Conservation (phyloP, 2,797 vertebrate species). For the Furcifer pardalis region DNA sequence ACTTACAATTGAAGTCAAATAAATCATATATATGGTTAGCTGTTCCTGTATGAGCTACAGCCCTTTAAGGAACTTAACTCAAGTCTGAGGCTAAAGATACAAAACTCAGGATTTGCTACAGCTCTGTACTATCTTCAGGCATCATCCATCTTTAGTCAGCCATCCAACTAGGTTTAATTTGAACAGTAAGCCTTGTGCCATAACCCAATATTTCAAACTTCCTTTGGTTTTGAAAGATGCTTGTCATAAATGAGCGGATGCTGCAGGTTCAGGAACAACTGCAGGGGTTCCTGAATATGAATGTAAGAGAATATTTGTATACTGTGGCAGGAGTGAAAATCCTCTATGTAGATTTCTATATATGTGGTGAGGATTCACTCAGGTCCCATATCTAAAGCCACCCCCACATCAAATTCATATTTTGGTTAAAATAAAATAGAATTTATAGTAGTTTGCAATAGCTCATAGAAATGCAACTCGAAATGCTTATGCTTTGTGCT, state of each 20-base stretch:
- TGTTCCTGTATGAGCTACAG: not conserved
- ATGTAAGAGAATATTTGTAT: not conserved
- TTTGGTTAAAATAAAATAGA: not conserved
- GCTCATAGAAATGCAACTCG: not conserved
- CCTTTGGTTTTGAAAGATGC: not conserved
- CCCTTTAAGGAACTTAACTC: not conserved
- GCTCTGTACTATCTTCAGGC: not conserved
- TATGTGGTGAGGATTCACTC: not conserved
- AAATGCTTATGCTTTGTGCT: not conserved
- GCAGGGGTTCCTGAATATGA: not conserved
- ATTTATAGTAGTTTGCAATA: not conserved
- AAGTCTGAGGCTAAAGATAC: not conserved
- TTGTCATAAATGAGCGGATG: not conserved
- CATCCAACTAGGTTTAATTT: not conserved
- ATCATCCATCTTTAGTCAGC: not conserved
- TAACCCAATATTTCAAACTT: not conserved
- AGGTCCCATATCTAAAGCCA: not conserved
- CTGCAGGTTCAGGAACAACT: not conserved
- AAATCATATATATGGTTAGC: not conserved
- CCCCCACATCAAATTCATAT: not conserved
- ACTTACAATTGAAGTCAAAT: not conserved
- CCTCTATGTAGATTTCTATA: not conserved
- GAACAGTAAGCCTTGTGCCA: not conserved
- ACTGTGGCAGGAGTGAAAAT: not conserved
- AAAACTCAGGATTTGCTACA: not conserved